Base-by-base conservation (phyloP, 2,888 invertebrate genomes). In the Itoplectis maculator region DNA sequence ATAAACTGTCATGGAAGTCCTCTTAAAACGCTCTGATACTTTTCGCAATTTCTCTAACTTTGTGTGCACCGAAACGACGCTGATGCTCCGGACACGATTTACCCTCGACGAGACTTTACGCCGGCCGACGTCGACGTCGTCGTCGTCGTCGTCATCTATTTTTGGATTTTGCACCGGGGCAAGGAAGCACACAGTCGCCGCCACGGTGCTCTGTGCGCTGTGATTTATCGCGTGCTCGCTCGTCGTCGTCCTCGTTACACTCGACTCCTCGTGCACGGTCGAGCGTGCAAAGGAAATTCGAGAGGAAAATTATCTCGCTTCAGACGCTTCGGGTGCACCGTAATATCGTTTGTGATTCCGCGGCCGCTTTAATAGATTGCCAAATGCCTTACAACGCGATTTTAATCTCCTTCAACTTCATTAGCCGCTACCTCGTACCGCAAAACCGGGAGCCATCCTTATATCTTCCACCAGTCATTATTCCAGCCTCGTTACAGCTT, bases 181-280 rank as follows among this genome's bases (percentile, higher is more conserved):
- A 59, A 76, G 68, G 69, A 82, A 82, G 15, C 59, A 35, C 13
- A 45, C 29, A 23, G 45, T 8, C 29, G 29, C 51, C n/a, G 63
- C 29, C 45, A 37, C 45, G 47, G 40, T 51, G 51, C 61, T 69
- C 54, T 51, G 40, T 42, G 51, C 20, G 37, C 59, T 63, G 63
- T 75, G 79, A 83, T 83, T 75, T 81, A 83, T 81, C 74, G 69
- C 73, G 73, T 75, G 74, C 65, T 45, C 35, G 59, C 56, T 20
- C 72, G 68, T 74, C 72, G 68, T 74, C 51, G 74, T 78, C 47
- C 83, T 77, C 75, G 66, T 59, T 81, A 76, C 47, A 78, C 61
- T 37, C 77, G 77, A 69, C 68, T 69, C 69, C 69, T 49, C 61
- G 56, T 70, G 61, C 61, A 69, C 68, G 35, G 42, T 66, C 66